A percentile compares a stretch with the other conserved stretches of the same genome.
phyloP scores from a whole-genome alignment of 2,888 invertebrate genomes.

The Eupelmus urozonus region DNA sequence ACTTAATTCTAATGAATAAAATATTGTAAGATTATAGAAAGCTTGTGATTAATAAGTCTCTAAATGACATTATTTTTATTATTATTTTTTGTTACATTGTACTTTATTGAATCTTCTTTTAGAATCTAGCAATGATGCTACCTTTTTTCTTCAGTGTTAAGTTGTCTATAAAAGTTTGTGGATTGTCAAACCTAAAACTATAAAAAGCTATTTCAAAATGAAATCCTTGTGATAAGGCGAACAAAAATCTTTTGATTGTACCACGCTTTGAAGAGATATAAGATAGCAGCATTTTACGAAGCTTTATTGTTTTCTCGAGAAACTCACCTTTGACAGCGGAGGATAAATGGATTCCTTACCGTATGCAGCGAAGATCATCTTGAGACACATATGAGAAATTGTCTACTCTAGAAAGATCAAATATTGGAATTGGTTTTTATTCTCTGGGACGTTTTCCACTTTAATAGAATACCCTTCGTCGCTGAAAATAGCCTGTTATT shows the following conservation, averaged over 20 bases:
- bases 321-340: slow-evolving; percentile 23
- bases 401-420: background rate
- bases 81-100: too few species aligned
- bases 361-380: slow-evolving; percentile 20
- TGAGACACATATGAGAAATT: slow-evolving; percentile 26
- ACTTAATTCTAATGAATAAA: too few species aligned
- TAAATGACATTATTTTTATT: too few species aligned
- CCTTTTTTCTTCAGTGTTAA: too few species aligned
- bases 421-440: slow-evolving; percentile 25
- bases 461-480: slow-evolving; percentile 1
- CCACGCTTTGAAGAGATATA: background rate
- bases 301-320: slow-evolving; percentile 33
- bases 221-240: background rate
- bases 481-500: too few species aligned
- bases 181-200: background rate
- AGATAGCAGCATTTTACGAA: slow-evolving; percentile 18
- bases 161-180: too few species aligned
- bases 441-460: background rate
- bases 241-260: slow-evolving; percentile 15
- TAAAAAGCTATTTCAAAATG: slow-evolving; percentile 2
- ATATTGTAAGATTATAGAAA: too few species aligned
- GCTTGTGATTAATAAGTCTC: too few species aligned
- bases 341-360: slow-evolving; percentile 18
- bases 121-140: too few species aligned
- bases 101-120: too few species aligned